Percentiles rank a stretch among this genome's conserved stretches.
Evolutionary conservation across 1,140 invertebrate species (phyloP).

Genomic region (Akabosia matsudoensis): DNA sequence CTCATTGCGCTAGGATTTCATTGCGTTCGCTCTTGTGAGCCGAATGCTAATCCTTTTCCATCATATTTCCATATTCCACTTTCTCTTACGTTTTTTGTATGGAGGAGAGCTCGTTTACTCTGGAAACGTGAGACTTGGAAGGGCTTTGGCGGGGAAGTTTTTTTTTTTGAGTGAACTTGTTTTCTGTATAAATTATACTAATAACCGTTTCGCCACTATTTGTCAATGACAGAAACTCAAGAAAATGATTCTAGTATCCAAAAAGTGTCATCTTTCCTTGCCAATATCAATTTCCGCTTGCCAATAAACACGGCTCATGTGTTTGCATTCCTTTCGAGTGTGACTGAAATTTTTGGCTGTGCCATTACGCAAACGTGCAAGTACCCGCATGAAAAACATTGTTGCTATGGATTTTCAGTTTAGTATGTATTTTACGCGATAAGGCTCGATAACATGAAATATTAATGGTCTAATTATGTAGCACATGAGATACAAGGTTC

Average conservation of each 20-base stretch:
- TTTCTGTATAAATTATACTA: conserved; percentile 27
- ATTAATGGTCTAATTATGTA: too few species aligned
- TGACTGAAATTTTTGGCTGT: too few species aligned
- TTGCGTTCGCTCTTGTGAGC: neutral
- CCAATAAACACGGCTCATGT: too few species aligned
- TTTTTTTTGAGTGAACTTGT: neutral
- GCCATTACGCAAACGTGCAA: too few species aligned
- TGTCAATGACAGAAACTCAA: conserved; percentile 6
- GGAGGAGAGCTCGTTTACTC: neutral
- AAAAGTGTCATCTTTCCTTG: too few species aligned
- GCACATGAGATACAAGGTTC: too few species aligned
- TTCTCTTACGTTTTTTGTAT: neutral
- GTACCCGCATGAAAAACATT: too few species aligned
- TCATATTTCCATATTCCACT: neutral
- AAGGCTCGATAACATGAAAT: too few species aligned
- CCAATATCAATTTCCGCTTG: neutral
- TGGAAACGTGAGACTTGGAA: neutral
- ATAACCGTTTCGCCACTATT: conserved; percentile 25
- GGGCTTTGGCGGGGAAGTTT: conserved; percentile 5
- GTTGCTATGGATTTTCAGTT: too few species aligned
- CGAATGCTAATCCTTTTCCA: neutral
- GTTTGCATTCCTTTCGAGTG: too few species aligned
- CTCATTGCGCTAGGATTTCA: neutral
- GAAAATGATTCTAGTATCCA: too few species aligned
- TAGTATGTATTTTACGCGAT: too few species aligned